These are phyloP conservation scores for Chaenogobius annularis DNA, from an alignment of 2,113 vertebrate species.

Conservation along the genomic window DNA sequence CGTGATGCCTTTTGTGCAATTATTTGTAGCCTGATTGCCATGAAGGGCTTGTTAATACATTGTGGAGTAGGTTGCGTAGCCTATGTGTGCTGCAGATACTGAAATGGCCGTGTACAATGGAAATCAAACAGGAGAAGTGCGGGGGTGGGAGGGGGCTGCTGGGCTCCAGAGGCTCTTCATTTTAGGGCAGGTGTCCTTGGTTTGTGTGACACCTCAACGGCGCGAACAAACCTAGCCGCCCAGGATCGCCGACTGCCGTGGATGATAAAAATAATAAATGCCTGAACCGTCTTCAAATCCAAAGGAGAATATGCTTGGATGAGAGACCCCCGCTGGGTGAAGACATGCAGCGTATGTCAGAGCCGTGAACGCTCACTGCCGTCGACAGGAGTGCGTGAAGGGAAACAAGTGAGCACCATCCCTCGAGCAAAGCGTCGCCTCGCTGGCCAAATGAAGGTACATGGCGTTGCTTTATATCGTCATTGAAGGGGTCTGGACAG, in stretches of 20 bases:
- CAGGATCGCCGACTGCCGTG: conserved; percentile 32
- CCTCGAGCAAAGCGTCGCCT: conserved; percentile 21
- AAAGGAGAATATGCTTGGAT: conserved; percentile 50
- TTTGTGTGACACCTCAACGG: conserved; percentile 56
- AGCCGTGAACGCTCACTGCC: conserved; percentile 67
- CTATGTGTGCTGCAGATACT: not conserved
- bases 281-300: conserved; percentile 53
- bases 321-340: conserved; percentile 67
- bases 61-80: conserved; percentile 4
- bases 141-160: conserved; percentile 30
- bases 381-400: conserved; percentile 58
- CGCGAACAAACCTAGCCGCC: conserved; percentile 46
- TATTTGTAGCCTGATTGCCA: not conserved
- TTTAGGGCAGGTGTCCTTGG: conserved; percentile 68
- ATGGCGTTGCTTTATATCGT: conserved; percentile 25
- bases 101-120: conserved; percentile 33
- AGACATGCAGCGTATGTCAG: conserved; percentile 65
- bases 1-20: not conserved
- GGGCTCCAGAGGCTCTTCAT: conserved; percentile 43
- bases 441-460: conserved; percentile 56
- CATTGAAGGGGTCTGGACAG: conserved; percentile 18
- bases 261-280: conserved; percentile 57
- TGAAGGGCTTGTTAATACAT: not conserved
- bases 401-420: conserved; percentile 34
- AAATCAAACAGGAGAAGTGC: conserved; percentile 28